Evolutionary conservation across 2,888 invertebrate species (phyloP).

Genomic region (Spilosoma lubricipeda): DNA sequence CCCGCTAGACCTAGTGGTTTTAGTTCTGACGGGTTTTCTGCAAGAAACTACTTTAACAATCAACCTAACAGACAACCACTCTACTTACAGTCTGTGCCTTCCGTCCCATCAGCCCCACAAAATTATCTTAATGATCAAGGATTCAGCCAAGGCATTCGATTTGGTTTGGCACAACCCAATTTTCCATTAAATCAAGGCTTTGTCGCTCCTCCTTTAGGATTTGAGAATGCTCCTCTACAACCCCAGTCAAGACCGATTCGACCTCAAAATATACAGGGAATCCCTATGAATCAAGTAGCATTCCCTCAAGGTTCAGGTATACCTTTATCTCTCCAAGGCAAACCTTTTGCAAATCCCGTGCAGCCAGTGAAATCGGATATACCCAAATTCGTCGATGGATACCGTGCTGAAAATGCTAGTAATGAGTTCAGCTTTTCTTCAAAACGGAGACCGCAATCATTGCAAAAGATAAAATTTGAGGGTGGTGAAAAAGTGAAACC

Average conservation of each 20-base stretch:
- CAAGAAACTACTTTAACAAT: constrained; percentile 69
- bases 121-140: constrained; percentile 79
- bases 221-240: constrained; percentile 68
- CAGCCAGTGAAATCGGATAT: constrained; percentile 63
- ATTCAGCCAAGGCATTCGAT: constrained; percentile 76
- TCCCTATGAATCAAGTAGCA: constrained; percentile 62
- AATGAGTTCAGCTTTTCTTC: constrained; percentile 53
- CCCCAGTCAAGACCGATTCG: constrained; percentile 48
- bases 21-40: constrained; percentile 69
- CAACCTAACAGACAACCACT: constrained; percentile 71
- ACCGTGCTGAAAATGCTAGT: constrained; percentile 72
- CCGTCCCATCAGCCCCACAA: constrained; percentile 80
- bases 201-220: constrained; percentile 70
- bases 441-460: constrained; percentile 71
- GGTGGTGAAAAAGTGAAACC: constrained; percentile 66
- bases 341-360: constrained; percentile 64
- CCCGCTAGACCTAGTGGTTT: constrained; percentile 68
- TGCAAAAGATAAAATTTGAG: constrained; percentile 78
- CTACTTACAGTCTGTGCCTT: constrained; percentile 75
- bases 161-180: constrained; percentile 76
- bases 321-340: constrained; percentile 56
- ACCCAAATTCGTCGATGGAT: constrained; percentile 79
- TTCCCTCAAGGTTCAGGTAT: constrained; percentile 52
- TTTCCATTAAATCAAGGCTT: constrained; percentile 78
- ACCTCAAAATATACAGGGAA: constrained; percentile 39